Percentiles rank a stretch among this genome's conserved stretches.
These are phyloP conservation scores for Cephalopterus ornatus DNA, from an alignment of 2,113 vertebrate genomes.

Conservation along the genomic window DNA sequence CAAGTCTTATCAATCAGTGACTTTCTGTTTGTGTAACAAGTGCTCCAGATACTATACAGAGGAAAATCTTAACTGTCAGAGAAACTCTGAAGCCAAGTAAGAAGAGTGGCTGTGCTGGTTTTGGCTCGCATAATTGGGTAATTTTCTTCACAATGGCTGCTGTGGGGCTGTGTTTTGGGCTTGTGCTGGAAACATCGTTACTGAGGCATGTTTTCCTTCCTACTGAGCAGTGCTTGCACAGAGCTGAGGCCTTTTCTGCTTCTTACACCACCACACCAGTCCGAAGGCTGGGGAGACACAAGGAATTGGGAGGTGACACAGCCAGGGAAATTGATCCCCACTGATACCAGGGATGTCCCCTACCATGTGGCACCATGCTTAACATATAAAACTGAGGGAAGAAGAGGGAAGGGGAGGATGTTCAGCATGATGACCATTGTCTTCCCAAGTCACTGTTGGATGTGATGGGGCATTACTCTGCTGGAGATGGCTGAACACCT, in stretches of 20 bases:
- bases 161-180: background rate
- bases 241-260: background rate
- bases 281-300: too few relatives aligned
- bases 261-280: background rate
- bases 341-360: background rate
- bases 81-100: background rate
- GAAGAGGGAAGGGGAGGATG: background rate
- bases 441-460: background rate
- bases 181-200: background rate
- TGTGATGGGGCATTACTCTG: background rate
- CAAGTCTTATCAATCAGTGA: slow-evolving; percentile 40
- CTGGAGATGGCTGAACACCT: background rate
- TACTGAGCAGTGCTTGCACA: background rate
- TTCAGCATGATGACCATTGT: background rate
- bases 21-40: slow-evolving; percentile 10
- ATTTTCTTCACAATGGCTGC: background rate
- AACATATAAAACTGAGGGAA: background rate
- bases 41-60: background rate
- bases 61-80: background rate
- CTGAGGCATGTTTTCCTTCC: background rate
- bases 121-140: background rate
- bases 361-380: background rate
- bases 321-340: background rate
- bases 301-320: background rate
- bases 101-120: background rate